Percentiles rank a stretch among this genome's conserved stretches.
phyloP scores from a whole-genome alignment of 1,140 invertebrate species.

The Akabosia matsudoensis region DNA sequence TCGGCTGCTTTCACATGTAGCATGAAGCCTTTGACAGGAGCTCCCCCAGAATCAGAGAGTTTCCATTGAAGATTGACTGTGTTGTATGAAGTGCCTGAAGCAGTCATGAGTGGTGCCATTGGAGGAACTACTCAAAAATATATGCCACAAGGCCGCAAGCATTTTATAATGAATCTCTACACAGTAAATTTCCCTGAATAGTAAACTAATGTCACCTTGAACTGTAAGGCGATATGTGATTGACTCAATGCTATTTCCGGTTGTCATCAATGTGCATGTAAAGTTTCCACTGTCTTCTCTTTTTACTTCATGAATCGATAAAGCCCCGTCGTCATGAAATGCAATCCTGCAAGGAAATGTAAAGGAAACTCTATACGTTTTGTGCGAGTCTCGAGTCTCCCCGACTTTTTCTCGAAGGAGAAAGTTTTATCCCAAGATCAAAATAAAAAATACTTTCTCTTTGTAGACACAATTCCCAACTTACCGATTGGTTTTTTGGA shows the following conservation, averaged over 20 bases:
- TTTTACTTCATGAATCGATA: slow-evolving; percentile 26
- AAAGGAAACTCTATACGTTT: no score
- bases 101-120: slow-evolving; percentile 44
- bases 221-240: slow-evolving; percentile 53
- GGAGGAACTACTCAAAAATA: no score
- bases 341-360: no score
- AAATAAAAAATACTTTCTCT: no score
- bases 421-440: no score
- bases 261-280: slow-evolving; percentile 46
- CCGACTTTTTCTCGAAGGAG: no score
- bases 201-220: no score
- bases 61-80: slow-evolving; percentile 47
- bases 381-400: no score
- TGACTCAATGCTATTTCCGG: slow-evolving; percentile 51
- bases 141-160: no score
- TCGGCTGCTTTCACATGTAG: slow-evolving; percentile 42
- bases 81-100: slow-evolving; percentile 42
- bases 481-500: slow-evolving; percentile 38
- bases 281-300: slow-evolving; percentile 49
- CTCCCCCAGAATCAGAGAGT: slow-evolving; percentile 31
- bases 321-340: slow-evolving; percentile 13
- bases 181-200: no score
- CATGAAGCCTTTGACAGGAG: slow-evolving; percentile 41
- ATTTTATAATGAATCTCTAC: no score
- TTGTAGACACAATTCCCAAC: no score